Evolutionary conservation across 2,797 vertebrate species (phyloP).

Genomic region (Danio jaintianensis): DNA sequence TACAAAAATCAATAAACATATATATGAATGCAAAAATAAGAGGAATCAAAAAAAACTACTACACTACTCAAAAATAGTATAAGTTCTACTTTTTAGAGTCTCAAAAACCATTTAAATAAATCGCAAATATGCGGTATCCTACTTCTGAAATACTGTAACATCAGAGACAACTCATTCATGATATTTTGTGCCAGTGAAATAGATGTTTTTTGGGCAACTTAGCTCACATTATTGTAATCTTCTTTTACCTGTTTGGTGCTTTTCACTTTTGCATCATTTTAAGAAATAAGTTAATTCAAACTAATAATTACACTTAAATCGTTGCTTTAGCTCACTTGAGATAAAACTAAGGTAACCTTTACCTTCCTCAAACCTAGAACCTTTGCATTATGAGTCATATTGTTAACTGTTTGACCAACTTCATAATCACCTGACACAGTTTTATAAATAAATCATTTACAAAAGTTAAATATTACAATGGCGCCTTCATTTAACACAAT

Average conservation of each 20-base stretch:
- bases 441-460: conserved; percentile 3
- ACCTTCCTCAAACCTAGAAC: too few species aligned
- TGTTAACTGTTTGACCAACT: neutral
- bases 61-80: neutral
- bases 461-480: conserved; percentile 6
- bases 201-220: neutral
- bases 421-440: neutral
- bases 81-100: neutral
- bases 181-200: neutral
- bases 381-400: neutral
- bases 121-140: neutral
- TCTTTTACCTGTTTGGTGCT: neutral
- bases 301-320: neutral
- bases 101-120: neutral
- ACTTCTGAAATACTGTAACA: too few species aligned
- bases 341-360: too few species aligned
- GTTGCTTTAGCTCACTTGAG: neutral
- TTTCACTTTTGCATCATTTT: neutral
- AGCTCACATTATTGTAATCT: neutral
- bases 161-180: neutral
- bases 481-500: neutral
- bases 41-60: neutral
- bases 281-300: neutral
- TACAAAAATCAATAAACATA: neutral
- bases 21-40: neutral